Evolutionary conservation across 2,797 vertebrate species (phyloP), one percentile per base, ranked within the genome.

Genomic region (Selene dorsalis): DNA sequence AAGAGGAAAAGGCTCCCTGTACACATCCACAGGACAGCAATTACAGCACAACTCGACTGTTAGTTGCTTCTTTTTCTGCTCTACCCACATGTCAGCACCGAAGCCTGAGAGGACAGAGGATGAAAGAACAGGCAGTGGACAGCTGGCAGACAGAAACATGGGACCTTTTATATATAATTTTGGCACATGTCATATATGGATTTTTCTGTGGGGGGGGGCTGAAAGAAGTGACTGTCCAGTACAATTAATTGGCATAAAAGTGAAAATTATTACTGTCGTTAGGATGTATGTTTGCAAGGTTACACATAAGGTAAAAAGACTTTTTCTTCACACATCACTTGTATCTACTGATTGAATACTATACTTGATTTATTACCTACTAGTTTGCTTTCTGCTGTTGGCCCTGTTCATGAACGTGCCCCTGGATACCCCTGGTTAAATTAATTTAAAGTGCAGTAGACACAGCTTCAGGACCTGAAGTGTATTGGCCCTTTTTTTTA

Each of bases 1-100:
- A 74, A 83, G 53, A 87, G 58, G 43, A 66, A 24, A 53, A 39
- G 53, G 50, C 45, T 80, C 74, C 45, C 69, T 17, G 39, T 30
- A n/a, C 62, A 65, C 71, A 66, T 58, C 60, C 81, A 75, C 79
- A 58, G 71, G 56, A 77, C 64, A 62, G 61, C 75, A 82, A 79
- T 84, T 77, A 83, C 62, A 80, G 75, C 76, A 50, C 18, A 63
- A 32, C 10, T 61, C 45, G 61, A 64, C 74, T n/a, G 57, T 57
- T 63, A 12, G 61, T 62, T 56, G 58, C 60, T 63, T 43, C 17
- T 59, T 58, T 65, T 38, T 55, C 69, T 61, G 64, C 76, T 74
- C 59, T 30, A 67, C 77, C 48, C 30, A 75, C 63, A 32, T 62
- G 61, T 79, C 74, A 56, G 71, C 4, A 65, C 52, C 12, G 58